Evolutionary conservation across 2,113 vertebrate species (phyloP).

Genomic region (Ammospiza nelsoni): DNA sequence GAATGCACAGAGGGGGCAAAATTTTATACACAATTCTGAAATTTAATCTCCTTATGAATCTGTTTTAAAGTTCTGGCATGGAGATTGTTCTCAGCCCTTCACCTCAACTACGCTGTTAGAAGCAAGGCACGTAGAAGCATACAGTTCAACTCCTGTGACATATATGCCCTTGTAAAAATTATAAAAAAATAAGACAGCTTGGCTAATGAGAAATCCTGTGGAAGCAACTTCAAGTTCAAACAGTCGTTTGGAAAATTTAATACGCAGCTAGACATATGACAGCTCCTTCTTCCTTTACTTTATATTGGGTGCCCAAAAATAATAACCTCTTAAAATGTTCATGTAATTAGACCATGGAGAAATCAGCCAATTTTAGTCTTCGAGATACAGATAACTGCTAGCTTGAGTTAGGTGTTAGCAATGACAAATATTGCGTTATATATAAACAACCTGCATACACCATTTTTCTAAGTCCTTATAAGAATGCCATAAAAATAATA

Average conservation of each 20-base stretch:
- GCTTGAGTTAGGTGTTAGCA: neutral
- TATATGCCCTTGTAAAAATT: neutral
- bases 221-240: neutral
- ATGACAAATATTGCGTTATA: neutral
- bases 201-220: neutral
- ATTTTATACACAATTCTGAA: neutral
- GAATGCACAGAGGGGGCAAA: neutral
- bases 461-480: neutral
- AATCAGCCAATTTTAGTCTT: neutral
- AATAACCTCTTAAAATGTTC: neutral
- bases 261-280: neutral
- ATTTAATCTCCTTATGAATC: neutral
- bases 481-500: neutral
- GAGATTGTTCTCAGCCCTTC: neutral
- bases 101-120: neutral
- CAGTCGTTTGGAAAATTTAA: neutral
- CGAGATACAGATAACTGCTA: neutral
- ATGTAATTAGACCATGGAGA: neutral
- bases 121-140: neutral
- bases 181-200: neutral
- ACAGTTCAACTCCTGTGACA: neutral
- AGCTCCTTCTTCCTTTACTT: neutral
- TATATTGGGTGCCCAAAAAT: neutral
- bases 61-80: neutral
- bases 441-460: accelerated